These are phyloP conservation scores for Mystacornis crossleyi DNA, from an alignment of 2,113 vertebrate genomes.

Conservation along the genomic window DNA sequence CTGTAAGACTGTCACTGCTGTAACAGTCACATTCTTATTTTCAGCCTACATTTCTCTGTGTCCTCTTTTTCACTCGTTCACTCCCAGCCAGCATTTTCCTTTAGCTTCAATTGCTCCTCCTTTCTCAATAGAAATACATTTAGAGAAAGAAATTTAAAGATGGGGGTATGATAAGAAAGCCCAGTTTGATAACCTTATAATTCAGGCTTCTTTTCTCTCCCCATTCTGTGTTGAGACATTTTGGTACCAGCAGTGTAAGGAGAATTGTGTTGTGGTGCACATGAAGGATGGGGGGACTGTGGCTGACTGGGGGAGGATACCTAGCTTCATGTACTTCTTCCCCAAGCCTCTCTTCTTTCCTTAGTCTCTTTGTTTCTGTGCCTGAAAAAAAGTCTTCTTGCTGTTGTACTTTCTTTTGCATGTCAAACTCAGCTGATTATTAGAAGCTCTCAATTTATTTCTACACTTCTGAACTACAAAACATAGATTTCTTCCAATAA, in stretches of 20 bases:
- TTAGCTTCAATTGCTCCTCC: neutral
- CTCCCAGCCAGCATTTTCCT: neutral
- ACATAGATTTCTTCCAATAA: neutral
- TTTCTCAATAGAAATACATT: neutral
- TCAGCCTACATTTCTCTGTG: neutral
- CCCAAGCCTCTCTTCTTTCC: neutral
- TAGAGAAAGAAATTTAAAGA: neutral
- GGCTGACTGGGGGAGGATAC: neutral
- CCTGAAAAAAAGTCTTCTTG: neutral
- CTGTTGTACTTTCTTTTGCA: neutral
- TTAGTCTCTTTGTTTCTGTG: neutral
- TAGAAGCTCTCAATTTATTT: neutral
- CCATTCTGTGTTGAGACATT: neutral
- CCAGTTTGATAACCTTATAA: neutral
- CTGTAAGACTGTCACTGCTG: neutral
- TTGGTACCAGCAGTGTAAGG: neutral
- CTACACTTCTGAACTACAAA: neutral
- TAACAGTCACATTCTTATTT: neutral
- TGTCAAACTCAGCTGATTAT: neutral
- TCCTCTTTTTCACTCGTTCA: neutral
- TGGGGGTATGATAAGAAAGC: neutral
- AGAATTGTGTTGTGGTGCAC: fast-evolving
- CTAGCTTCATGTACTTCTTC: neutral
- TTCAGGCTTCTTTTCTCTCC: neutral
- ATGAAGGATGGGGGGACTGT: neutral